Evolutionary conservation across 2,113 vertebrate species (phyloP), one percentile per base, ranked within the genome.

Genomic region (Plestiodon gilberti): DNA sequence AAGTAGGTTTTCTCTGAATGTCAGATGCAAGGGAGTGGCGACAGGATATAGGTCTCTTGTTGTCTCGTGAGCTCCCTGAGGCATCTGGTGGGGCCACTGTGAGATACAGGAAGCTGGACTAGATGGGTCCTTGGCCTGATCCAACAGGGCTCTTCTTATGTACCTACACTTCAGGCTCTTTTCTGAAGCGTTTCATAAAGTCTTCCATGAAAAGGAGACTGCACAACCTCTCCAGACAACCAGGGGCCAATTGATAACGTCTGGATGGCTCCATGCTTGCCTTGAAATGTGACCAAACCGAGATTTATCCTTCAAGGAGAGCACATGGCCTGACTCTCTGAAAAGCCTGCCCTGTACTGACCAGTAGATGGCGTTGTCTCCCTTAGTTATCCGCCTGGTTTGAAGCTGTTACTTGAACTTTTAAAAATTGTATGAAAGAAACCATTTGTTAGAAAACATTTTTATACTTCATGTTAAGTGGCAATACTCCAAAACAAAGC

Each of bases 311-410:
- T 8, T 23, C 15, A 61, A 20, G 59, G 11, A 3, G 20, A 10
- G 64, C 64, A 28, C 11, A 28, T 25, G n/a, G 4, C 30, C 20
- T 18, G 20, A 20, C 52, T 33, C 22, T 33, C 33, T 65, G 35
- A 33, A 14, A 76, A 43, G 69, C 81, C 7, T 33, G 18, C 28
- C 0, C 0, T 0, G 0, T 38, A 70, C 69, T 1, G 20, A 57
- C 82, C 89, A 0, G 69, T 84, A 13, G 80, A 84, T 90, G 92
- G 93, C 18, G 30, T 22, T 73, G 8, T 70, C 3, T 59, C 15
- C 35, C 20, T 62, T 18, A 55, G 10, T 67, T 81, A 30, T 7
- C 69, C 2, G 0, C 5, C 71, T 1, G 0, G 61, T 17, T 25
- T 0, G 40, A 65, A 23, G 64, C 62, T 59, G 28, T 35, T 25